These are phyloP conservation scores for Calameuta filiformis DNA, from an alignment of 2,888 invertebrate genomes.

Conservation along the genomic window DNA sequence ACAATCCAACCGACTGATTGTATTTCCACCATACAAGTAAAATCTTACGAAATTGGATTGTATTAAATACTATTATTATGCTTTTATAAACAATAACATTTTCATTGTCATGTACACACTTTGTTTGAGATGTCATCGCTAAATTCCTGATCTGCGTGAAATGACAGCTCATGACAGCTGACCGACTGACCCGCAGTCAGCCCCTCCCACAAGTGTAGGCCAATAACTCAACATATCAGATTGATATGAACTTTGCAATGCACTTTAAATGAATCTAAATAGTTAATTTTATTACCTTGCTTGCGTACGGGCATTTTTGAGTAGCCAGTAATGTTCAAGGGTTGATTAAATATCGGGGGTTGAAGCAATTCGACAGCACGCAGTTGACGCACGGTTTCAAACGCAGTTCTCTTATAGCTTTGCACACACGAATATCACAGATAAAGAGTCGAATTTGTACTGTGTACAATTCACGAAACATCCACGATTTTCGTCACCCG, in stretches of 20 bases:
- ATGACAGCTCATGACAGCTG: slow-evolving; percentile 34
- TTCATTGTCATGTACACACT: neutral
- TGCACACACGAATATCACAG: slow-evolving; percentile 1
- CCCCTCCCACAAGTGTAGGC: slow-evolving; percentile 11
- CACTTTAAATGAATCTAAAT: slow-evolving; percentile 27
- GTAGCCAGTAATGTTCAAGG: slow-evolving; percentile 15
- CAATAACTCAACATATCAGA: slow-evolving; percentile 1
- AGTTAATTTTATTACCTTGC: slow-evolving; percentile 73
- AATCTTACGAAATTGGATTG: neutral
- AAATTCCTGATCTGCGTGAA: neutral
- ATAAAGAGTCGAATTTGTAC: neutral
- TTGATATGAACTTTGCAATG: neutral
- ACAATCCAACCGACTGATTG: neutral
- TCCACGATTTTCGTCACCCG: slow-evolving; percentile 6
- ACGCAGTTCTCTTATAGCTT: neutral
- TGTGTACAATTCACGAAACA: slow-evolving; percentile 8
- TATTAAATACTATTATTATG: neutral
- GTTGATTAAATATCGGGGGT: slow-evolving; percentile 15
- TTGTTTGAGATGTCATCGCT: neutral
- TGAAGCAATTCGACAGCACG: slow-evolving; percentile 20
- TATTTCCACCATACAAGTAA: neutral
- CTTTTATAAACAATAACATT: neutral
- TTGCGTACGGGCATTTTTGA: slow-evolving; percentile 78
- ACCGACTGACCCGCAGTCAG: slow-evolving; percentile 40
- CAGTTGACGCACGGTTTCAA: slow-evolving; percentile 27